phyloP scores from a whole-genome alignment of 53 echinoderm and acorn worm genomes.

The Paelopatides confundens region DNA sequence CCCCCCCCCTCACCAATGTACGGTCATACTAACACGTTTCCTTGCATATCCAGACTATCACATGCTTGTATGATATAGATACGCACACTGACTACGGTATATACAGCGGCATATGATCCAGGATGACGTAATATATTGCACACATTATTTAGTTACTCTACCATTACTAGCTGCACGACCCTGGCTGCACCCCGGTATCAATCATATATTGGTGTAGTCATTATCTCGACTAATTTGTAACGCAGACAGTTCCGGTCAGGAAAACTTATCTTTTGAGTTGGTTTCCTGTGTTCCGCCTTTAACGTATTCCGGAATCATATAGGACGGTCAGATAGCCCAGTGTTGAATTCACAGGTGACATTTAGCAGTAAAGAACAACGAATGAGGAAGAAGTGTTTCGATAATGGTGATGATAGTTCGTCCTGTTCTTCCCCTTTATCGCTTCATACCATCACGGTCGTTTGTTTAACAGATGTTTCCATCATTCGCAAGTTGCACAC shows the following conservation, averaged over 20 bases:
- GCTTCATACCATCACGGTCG: too few relatives aligned
- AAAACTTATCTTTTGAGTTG: conserved; percentile 4
- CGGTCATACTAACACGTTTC: too few relatives aligned
- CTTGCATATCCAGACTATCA: too few relatives aligned
- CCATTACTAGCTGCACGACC: neutral
- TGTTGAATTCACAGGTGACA: neutral
- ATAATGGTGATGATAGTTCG: too few relatives aligned
- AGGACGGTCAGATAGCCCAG: neutral
- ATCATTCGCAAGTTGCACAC: too few relatives aligned
- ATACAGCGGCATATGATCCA: too few relatives aligned
- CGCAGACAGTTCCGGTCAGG: conserved; percentile 33
- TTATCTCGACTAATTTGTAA: conserved; percentile 15
- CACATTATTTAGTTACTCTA: neutral
- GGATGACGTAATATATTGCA: too few relatives aligned
- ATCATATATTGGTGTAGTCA: neutral
- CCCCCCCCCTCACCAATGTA: too few relatives aligned
- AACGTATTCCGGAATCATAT: neutral
- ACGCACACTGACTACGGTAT: too few relatives aligned
- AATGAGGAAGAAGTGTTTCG: neutral
- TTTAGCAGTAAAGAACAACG: neutral
- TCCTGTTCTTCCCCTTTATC: too few relatives aligned
- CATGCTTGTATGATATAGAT: too few relatives aligned
- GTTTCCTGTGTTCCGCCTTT: conserved; percentile 10
- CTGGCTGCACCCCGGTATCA: neutral
- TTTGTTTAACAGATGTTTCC: too few relatives aligned